phyloP scores from a whole-genome alignment of 2,888 invertebrate genomes.

The Ochlodes sylvanus region DNA sequence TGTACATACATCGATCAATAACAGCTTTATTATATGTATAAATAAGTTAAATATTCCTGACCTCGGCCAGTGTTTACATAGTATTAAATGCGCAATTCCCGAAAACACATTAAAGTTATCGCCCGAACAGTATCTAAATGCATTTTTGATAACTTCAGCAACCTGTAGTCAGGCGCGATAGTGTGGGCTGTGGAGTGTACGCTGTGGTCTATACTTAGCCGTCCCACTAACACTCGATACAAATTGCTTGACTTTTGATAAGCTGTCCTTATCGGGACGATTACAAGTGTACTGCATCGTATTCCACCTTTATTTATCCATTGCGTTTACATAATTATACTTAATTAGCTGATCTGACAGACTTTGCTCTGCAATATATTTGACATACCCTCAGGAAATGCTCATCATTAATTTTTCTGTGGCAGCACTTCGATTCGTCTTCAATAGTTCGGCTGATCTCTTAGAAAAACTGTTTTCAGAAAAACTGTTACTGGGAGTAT shows the following conservation, averaged over 20 bases:
- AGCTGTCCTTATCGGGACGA: conserved; percentile 45
- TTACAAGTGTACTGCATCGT: neutral
- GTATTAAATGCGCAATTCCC: conserved; percentile 13
- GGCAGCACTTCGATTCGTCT: too few species aligned
- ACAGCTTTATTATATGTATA: too few species aligned
- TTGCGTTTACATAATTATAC: too few species aligned
- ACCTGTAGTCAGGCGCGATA: conserved; percentile 51
- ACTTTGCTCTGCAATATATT: too few species aligned
- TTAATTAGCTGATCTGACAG: too few species aligned
- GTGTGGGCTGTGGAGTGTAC: conserved; percentile 37
- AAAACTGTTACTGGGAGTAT: too few species aligned
- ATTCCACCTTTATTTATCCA: neutral
- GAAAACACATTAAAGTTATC: conserved; percentile 21
- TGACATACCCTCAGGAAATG: too few species aligned
- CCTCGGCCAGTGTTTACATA: conserved; percentile 43
- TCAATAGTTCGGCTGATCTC: too few species aligned
- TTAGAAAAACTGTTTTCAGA: too few species aligned
- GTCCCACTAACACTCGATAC: conserved; percentile 68
- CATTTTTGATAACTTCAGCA: conserved; percentile 69
- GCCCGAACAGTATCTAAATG: conserved; percentile 49
- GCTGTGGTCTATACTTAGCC: conserved; percentile 39
- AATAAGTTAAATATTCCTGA: conserved; percentile 34
- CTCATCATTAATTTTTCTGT: too few species aligned
- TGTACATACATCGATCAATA: too few species aligned
- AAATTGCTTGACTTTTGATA: conserved; percentile 70